Conservation (phyloP, 2,113 vertebrate genomes). For the Antennarius striatus region DNA sequence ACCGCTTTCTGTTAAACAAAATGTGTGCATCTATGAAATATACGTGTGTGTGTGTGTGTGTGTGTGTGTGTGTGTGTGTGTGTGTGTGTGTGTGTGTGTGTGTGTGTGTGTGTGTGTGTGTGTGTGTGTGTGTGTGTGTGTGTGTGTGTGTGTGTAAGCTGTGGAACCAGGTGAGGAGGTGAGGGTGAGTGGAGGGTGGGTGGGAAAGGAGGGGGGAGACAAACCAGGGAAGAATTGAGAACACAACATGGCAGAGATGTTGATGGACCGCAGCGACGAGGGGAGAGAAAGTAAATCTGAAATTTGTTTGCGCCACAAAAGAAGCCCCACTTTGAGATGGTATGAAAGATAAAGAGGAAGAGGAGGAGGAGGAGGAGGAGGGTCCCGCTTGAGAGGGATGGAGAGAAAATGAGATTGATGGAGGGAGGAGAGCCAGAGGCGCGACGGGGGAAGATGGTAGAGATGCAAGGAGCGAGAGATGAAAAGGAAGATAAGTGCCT, state of each 20-base stretch:
- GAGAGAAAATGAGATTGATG: constrained; percentile 43
- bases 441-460: constrained; percentile 25
- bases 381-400: constrained; percentile 39
- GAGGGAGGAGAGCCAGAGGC: constrained; percentile 28
- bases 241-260: constrained; percentile 34
- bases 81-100: constrained; percentile 18
- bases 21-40: constrained; percentile 42
- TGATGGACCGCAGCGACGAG: constrained; percentile 20
- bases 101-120: constrained; percentile 11
- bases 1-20: constrained; percentile 58
- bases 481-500: constrained; percentile 48
- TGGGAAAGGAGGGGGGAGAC: constrained; percentile 32
- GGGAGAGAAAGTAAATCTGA: constrained; percentile 31
- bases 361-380: constrained; percentile 28
- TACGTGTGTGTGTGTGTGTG: constrained; percentile 8
- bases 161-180: neutral
- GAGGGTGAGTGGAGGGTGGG: neutral
- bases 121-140: constrained; percentile 11
- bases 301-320: constrained; percentile 40
- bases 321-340: constrained; percentile 57
- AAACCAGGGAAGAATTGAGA: constrained; percentile 48
- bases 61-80: constrained; percentile 23
- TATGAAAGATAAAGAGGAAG: constrained; percentile 42
- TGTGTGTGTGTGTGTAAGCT: constrained; percentile 13
- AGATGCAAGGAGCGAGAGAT: constrained; percentile 44